Conservation (phyloP, 2,797 vertebrate species). For the Crocidura indochinensis region DNA sequence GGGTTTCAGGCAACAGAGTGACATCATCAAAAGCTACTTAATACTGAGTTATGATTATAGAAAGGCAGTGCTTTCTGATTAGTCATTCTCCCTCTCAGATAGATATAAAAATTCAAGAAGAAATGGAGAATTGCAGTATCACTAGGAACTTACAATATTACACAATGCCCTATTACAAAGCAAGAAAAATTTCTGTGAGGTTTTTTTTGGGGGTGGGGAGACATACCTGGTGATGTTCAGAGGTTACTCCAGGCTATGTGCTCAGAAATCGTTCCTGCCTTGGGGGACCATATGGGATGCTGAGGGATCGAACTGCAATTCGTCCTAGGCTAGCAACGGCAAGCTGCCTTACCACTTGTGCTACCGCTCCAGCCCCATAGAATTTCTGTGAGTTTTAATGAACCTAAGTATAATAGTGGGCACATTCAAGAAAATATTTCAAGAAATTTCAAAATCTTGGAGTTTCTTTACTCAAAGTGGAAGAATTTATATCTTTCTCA, state of each 20-base stretch:
- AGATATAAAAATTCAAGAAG: slow-evolving; percentile 17
- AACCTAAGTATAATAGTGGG: background rate
- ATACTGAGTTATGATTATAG: slow-evolving; percentile 19
- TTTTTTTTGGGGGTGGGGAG: background rate
- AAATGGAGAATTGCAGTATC: background rate
- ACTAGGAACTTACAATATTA: slow-evolving; percentile 10
- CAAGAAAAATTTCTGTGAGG: background rate
- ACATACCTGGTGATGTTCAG: too few species aligned
- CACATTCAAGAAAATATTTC: background rate
- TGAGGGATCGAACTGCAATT: too few species aligned
- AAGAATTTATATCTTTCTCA: background rate
- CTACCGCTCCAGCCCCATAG: too few species aligned
- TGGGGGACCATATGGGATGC: too few species aligned
- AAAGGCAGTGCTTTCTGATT: background rate
- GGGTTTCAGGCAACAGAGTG: background rate
- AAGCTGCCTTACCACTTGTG: too few species aligned
- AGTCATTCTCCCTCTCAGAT: background rate
- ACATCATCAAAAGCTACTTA: slow-evolving; percentile 24
- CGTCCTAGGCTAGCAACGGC: too few species aligned
- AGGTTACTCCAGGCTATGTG: too few species aligned
- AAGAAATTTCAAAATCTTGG: slow-evolving; percentile 4
- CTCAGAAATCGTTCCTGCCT: too few species aligned
- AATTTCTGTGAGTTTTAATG: background rate
- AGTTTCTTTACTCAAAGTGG: background rate
- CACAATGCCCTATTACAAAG: background rate